Evolutionary conservation across 2,797 vertebrate genomes (phyloP).

Genomic region (Parauchenoglanis ngamensis): DNA sequence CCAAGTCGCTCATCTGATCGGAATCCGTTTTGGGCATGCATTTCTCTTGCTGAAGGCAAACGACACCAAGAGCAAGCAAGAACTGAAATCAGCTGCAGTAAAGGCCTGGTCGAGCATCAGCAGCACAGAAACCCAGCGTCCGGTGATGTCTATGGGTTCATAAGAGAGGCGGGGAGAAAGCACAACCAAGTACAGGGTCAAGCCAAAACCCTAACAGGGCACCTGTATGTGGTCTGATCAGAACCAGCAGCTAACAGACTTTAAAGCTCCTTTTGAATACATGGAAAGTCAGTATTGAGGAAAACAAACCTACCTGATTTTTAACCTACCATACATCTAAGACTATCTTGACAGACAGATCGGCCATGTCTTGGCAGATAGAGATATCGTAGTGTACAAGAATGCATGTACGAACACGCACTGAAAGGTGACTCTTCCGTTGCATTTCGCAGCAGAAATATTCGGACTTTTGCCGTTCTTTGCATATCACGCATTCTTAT

Average conservation of each 20-base stretch:
- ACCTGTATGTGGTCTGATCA: background rate
- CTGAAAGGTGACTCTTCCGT: too few species aligned
- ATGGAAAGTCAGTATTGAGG: background rate
- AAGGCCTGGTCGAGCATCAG: background rate
- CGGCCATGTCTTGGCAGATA: background rate
- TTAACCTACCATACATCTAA: background rate
- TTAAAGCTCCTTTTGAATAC: background rate
- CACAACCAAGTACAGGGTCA: background rate
- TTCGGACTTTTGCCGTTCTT: too few species aligned
- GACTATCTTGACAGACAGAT: too few species aligned
- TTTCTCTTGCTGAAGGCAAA: background rate
- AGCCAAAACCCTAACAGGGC: background rate
- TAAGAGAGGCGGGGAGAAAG: background rate
- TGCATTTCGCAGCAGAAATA: too few species aligned
- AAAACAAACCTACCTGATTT: background rate
- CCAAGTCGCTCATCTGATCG: background rate
- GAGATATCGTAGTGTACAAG: background rate
- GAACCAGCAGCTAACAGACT: background rate
- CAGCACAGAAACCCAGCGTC: background rate
- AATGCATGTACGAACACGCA: background rate
- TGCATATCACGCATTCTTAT: background rate
- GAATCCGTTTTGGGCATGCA: background rate
- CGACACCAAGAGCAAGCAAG: background rate
- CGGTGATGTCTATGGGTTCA: background rate
- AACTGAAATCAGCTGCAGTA: background rate